Evolutionary conservation across 2,797 vertebrate species (phyloP), one percentile per base, ranked within the genome.

Genomic region (Chelon auratus): DNA sequence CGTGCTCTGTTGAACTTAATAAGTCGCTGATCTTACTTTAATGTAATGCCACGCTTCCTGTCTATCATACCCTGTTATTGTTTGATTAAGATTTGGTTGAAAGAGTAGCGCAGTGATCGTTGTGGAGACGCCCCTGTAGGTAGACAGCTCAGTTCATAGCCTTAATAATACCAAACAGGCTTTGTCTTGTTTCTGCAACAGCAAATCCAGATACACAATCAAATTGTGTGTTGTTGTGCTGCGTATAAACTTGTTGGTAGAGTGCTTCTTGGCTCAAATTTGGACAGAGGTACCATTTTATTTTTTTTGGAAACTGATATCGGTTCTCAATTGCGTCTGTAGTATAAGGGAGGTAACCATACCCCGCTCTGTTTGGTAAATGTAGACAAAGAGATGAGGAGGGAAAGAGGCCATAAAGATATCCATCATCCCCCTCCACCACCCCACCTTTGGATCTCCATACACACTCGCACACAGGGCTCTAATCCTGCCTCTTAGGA

Each of bases 401-500:
- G 80, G 76, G 84, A 90, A 87, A 83, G 84, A 83, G 80, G 81
- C 83, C 83, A 86, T 91, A 88, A 92, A 91, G 88, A 92, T 88
- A 89, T 88, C 90, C 75, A 87, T 93, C 91, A 88, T 40, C 78
- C 83, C 83, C 88, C 82, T 69, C 70, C 47, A 26, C 61, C 76
- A 40, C 77, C 81, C 82, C 77, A 71, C 84, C 86, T 84, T 71
- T 53, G 24, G 50, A 40, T 82, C 78, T 63, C 62, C 70, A 39
- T 37, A 78, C 83, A 79, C 83, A 81, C 82, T 58, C 77, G 26
- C 83, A 82, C 87, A 73, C 77, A 62, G 62, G 65, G 61, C 84
- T 89, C 83, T 92, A 92, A 93, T 92, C 93, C 90, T 84, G 78
- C 88, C 90, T 92, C 87, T 91, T 77, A 90, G 86, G 87, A 87